phyloP scores from a whole-genome alignment of 23 tunicate species.

The Botrylloides violaceus region DNA sequence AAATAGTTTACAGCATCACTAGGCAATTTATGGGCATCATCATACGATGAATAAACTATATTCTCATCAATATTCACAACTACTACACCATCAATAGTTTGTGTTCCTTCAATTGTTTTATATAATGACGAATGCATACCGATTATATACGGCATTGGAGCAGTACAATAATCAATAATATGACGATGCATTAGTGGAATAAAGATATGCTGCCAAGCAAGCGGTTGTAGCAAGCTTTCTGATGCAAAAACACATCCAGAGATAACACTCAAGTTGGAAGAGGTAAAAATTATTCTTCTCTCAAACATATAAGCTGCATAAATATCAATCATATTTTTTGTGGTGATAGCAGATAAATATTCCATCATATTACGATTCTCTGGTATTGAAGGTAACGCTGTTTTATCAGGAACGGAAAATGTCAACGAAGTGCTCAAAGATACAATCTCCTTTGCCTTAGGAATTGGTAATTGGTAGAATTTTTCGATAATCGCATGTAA shows the following conservation, averaged over 20 bases:
- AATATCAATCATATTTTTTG: slow-evolving; percentile 56
- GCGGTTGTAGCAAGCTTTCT: slow-evolving; percentile 63
- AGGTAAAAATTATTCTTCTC: slow-evolving; percentile 65
- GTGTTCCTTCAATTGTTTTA: slow-evolving; percentile 43
- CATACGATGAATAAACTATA: slow-evolving; percentile 30
- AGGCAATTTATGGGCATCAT: slow-evolving; percentile 54
- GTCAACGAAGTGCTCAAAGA: slow-evolving; percentile 28
- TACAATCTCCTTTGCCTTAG: slow-evolving; percentile 20
- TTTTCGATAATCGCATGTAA: slow-evolving; percentile 23
- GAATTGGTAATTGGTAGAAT: slow-evolving; percentile 23
- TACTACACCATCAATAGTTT: slow-evolving; percentile 43
- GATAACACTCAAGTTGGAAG: slow-evolving; percentile 45
- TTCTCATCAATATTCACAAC: slow-evolving; percentile 71
- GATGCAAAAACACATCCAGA: slow-evolving; percentile 83
- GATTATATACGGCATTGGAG: slow-evolving; percentile 90
- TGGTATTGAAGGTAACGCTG: slow-evolving; percentile 64
- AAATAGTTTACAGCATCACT: slow-evolving; percentile 62
- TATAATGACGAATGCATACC: slow-evolving; percentile 80
- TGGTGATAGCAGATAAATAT: slow-evolving; percentile 38
- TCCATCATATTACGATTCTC: slow-evolving; percentile 76
- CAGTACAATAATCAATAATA: slow-evolving; percentile 70
- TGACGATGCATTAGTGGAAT: slow-evolving; percentile 82
- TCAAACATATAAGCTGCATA: slow-evolving; percentile 73
- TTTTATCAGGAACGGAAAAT: slow-evolving; percentile 42
- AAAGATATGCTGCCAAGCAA: slow-evolving; percentile 92